phyloP scores from a whole-genome alignment of 2,113 vertebrate genomes.

The Chlamydotis undulata region DNA sequence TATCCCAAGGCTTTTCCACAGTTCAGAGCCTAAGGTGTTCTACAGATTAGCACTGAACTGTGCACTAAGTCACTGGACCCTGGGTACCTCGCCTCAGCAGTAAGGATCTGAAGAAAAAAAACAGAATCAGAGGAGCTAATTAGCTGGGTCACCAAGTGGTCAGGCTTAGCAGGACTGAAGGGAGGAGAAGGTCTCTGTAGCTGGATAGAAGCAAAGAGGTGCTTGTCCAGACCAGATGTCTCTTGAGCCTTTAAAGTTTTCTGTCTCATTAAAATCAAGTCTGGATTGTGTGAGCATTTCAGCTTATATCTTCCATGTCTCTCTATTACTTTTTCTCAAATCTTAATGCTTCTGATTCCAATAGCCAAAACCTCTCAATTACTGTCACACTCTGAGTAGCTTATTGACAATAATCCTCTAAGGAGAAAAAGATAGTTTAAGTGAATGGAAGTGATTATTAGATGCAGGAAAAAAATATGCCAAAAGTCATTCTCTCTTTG shows the following conservation, averaged over 20 bases:
- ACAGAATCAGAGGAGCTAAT: background rate
- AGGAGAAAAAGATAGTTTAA: background rate
- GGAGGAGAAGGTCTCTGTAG: background rate
- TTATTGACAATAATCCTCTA: background rate
- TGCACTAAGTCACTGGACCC: background rate
- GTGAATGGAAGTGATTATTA: conserved; percentile 5
- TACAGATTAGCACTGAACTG: background rate
- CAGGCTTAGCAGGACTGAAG: background rate
- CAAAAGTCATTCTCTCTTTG: background rate
- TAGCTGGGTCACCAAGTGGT: background rate
- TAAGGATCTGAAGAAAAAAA: background rate
- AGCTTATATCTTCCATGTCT: background rate
- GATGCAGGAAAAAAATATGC: background rate
- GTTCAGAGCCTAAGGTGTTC: background rate
- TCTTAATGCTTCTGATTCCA: background rate
- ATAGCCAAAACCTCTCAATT: conserved; percentile 13
- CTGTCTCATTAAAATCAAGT: background rate
- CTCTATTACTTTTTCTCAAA: background rate
- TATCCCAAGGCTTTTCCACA: background rate
- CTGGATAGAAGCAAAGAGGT: background rate
- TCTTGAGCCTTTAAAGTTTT: background rate
- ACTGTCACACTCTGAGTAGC: background rate
- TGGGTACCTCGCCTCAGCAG: background rate
- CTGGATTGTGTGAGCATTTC: background rate
- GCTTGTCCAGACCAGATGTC: background rate